Evolutionary conservation across 1,140 invertebrate genomes (phyloP).

Genomic region (Heliconius nattereri): DNA sequence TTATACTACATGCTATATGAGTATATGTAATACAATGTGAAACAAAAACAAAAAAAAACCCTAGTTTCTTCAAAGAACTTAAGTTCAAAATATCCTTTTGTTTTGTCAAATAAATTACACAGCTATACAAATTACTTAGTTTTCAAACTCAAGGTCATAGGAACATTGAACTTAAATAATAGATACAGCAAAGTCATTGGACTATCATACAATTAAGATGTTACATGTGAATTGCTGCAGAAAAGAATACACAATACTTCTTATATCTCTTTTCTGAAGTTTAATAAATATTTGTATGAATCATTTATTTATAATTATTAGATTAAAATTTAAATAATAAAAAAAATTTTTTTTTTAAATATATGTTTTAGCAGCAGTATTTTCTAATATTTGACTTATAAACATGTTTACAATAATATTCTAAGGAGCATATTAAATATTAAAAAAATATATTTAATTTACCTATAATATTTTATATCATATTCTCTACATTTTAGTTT

Average conservation of each 20-base stretch:
- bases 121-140: not conserved
- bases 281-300: not conserved
- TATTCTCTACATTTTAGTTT: not conserved
- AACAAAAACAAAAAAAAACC: not conserved
- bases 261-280: not conserved
- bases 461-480: too few relatives aligned
- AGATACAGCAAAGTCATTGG: not conserved
- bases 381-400: not conserved
- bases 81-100: not conserved
- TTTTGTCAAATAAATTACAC: not conserved
- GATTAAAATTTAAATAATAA: not conserved
- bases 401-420: not conserved
- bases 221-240: not conserved
- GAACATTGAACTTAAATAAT: constrained; percentile 14
- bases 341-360: not conserved
- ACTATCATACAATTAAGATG: not conserved
- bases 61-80: not conserved
- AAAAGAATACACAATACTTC: not conserved
- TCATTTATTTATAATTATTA: not conserved
- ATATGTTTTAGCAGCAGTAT: not conserved
- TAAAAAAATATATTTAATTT: not conserved
- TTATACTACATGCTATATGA: too few relatives aligned
- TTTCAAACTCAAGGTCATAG: not conserved
- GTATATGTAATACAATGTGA: too few relatives aligned
- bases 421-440: too few relatives aligned